Evolutionary conservation across 2,888 invertebrate genomes (phyloP).

Genomic region (Lasiommata megera): DNA sequence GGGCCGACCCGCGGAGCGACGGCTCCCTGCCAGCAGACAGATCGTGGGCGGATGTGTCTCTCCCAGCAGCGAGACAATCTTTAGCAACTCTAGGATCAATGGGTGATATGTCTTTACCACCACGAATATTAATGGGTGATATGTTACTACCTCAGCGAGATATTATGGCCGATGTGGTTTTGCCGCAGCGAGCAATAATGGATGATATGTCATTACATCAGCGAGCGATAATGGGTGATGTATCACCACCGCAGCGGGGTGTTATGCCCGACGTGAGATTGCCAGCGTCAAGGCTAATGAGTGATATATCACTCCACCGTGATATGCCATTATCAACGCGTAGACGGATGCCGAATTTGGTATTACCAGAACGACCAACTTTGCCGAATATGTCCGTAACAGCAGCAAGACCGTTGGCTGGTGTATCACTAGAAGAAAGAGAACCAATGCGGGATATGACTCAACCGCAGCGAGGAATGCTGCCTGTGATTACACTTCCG

Average conservation of each 20-base stretch:
- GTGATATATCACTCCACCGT: no score
- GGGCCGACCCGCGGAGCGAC: no score
- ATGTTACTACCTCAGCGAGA: neutral
- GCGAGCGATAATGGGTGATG: neutral
- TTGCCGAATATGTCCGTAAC: neutral
- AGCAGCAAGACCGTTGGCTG: neutral
- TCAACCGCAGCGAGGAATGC: neutral
- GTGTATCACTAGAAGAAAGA: neutral
- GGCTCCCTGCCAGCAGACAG: neutral
- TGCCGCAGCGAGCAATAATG: no score
- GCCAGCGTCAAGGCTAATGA: no score
- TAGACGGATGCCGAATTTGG: neutral
- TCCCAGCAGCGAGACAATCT: neutral
- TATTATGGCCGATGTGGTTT: no score
- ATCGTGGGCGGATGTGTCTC: neutral
- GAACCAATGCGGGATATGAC: neutral
- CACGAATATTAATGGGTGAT: neutral
- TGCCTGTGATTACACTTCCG: neutral
- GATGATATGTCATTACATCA: neutral
- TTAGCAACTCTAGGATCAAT: neutral
- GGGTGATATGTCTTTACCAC: neutral
- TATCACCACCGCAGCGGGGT: neutral
- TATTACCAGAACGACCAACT: neutral
- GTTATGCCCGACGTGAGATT: no score
- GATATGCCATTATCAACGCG: neutral